Conservation (phyloP, 2,113 vertebrate genomes). For the Jacana jacana region DNA sequence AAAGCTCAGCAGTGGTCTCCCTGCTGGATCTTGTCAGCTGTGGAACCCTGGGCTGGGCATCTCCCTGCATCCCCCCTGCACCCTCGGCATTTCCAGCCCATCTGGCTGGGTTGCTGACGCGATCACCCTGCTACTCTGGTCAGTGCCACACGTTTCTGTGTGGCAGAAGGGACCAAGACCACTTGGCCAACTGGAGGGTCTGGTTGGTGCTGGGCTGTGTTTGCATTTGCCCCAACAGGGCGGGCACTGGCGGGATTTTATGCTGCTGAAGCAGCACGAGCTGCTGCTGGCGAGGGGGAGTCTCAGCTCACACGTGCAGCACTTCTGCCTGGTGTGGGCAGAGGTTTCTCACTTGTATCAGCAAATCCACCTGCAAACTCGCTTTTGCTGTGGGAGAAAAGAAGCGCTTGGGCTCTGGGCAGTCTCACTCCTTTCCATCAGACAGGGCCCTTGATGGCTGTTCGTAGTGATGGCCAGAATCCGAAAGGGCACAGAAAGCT, state of each 20-base stretch:
- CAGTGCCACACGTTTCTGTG: rapidly evolving
- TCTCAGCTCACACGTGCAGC: rapidly evolving
- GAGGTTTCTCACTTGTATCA: neutral
- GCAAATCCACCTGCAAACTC: neutral
- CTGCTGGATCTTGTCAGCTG: neutral
- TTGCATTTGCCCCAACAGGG: neutral
- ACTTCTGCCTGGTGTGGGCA: neutral
- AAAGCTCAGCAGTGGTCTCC: neutral
- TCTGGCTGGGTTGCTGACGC: rapidly evolving
- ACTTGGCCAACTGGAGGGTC: rapidly evolving
- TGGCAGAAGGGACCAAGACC: neutral
- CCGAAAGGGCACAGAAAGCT: rapidly evolving
- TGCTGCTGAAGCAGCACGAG: neutral
- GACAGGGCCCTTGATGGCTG: no score
- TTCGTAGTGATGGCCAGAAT: rapidly evolving
- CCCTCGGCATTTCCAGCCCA: neutral
- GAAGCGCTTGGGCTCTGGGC: neutral
- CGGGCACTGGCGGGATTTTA: neutral
- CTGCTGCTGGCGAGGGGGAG: neutral
- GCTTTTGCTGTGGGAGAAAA: no score
- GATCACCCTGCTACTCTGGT: neutral
- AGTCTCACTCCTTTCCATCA: neutral
- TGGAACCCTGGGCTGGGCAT: neutral
- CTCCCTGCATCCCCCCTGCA: neutral
- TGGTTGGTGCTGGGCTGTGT: rapidly evolving